Evolutionary conservation across 2,888 invertebrate species (phyloP).

Genomic region (Zygogramma bicolorata): DNA sequence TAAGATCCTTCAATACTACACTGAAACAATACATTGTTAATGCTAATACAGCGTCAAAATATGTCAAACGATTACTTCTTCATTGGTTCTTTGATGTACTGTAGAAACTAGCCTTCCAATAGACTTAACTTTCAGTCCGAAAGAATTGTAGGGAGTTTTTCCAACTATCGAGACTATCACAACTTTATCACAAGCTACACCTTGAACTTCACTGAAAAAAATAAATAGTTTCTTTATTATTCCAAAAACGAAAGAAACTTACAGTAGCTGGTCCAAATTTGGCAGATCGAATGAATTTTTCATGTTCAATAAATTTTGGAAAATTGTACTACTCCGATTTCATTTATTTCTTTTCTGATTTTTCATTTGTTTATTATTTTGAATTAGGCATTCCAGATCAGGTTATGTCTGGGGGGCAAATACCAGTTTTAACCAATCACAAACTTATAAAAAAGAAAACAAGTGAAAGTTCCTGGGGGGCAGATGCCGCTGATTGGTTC

Average conservation of each 20-base stretch:
- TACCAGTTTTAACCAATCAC: too few relatives aligned
- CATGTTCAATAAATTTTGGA: constrained; percentile 36
- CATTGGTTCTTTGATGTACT: constrained; percentile 61
- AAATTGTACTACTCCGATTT: too few relatives aligned
- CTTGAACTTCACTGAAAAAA: constrained; percentile 55
- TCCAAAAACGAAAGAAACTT: too few relatives aligned
- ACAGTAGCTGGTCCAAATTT: constrained; percentile 50
- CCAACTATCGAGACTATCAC: constrained; percentile 81
- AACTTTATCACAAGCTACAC: constrained; percentile 68
- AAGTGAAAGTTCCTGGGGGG: too few relatives aligned
- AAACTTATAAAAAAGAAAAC: too few relatives aligned
- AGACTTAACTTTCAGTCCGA: constrained; percentile 75
- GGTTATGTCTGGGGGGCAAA: too few relatives aligned
- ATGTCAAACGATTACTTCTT: constrained; percentile 43
- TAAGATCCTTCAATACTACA: constrained; percentile 65
- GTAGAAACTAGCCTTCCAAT: constrained; percentile 68
- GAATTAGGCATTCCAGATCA: too few relatives aligned
- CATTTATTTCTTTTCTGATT: too few relatives aligned
- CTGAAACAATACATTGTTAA: constrained; percentile 48
- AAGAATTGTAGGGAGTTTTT: constrained; percentile 74
- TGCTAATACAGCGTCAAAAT: too few relatives aligned
- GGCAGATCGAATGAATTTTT: constrained; percentile 50
- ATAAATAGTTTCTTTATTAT: too few relatives aligned
- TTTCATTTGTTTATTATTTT: too few relatives aligned
- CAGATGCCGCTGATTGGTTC: too few relatives aligned